Conservation (phyloP, 2,888 invertebrate species). For the Drosophila silvestris region DNA sequence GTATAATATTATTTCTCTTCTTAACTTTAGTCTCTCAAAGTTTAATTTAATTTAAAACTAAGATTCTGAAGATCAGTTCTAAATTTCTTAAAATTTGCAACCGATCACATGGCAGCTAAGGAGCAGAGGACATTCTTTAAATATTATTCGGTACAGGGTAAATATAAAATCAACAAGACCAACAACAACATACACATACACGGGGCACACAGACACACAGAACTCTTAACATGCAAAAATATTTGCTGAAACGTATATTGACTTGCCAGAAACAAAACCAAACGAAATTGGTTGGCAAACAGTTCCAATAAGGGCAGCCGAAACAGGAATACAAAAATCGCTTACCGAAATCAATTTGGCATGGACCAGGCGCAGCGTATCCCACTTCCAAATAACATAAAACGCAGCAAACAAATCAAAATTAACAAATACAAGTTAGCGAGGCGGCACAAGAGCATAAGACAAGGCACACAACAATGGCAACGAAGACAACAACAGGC, state of each 20-base stretch:
- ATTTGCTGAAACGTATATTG: conserved; percentile 77
- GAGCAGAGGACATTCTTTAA: neutral
- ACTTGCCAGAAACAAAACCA: conserved; percentile 60
- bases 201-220: conserved; percentile 37
- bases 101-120: neutral
- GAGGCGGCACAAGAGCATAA: neutral
- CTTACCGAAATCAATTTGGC: conserved; percentile 70
- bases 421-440: conserved; percentile 68
- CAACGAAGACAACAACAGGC: conserved; percentile 35
- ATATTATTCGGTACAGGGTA: conserved; percentile 1
- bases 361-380: conserved; percentile 26
- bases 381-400: conserved; percentile 34
- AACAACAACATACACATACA: conserved; percentile 9
- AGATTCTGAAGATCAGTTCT: neutral
- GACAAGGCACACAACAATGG: conserved; percentile 14
- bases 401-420: conserved; percentile 76
- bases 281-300: conserved; percentile 75
- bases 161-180: conserved; percentile 9
- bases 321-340: conserved; percentile 28
- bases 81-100: neutral
- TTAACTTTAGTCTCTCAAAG: too few species aligned
- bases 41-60: neutral
- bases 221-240: conserved; percentile 69
- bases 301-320: conserved; percentile 42
- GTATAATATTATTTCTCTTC: neutral